These are phyloP conservation scores for Orthonevra nobilis DNA, from an alignment of 2,888 invertebrate species.

Conservation along the genomic window DNA sequence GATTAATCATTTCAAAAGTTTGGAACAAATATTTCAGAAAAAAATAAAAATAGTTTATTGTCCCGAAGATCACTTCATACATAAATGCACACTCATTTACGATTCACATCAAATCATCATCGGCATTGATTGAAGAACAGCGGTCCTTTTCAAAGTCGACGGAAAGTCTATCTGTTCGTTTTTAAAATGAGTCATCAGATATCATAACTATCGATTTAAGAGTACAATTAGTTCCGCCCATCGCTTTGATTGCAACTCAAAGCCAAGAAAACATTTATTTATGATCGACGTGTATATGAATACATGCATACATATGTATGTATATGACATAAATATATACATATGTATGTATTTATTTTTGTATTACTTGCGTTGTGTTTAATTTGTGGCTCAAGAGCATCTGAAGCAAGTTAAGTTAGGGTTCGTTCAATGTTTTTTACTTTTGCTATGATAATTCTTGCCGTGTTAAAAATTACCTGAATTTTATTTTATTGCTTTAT, in stretches of 20 bases:
- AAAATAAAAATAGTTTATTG: conserved; percentile 20
- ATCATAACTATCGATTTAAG: conserved; percentile 70
- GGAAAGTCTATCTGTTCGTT: conserved; percentile 64
- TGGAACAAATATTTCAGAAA: background rate
- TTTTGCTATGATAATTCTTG: too few species aligned
- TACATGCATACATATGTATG: background rate
- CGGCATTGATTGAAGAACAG: conserved; percentile 70
- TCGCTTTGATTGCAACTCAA: conserved; percentile 68
- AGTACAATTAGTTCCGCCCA: conserved; percentile 70
- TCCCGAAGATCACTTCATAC: conserved; percentile 49
- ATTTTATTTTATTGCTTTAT: too few species aligned
- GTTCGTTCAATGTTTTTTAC: background rate
- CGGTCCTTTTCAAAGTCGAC: conserved; percentile 68
- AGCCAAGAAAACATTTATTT: conserved; percentile 60
- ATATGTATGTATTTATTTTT: conserved; percentile 30
- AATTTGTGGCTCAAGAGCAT: conserved; percentile 27
- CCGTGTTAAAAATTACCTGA: too few species aligned
- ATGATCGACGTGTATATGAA: conserved; percentile 5
- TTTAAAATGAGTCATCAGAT: conserved; percentile 68
- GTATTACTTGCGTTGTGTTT: conserved; percentile 26
- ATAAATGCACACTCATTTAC: conserved; percentile 63
- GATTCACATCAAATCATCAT: conserved; percentile 69
- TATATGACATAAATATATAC: background rate
- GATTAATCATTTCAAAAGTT: conserved; percentile 29
- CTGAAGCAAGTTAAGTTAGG: conserved; percentile 30